Base-by-base conservation (phyloP, 2,113 vertebrate genomes). In the Antennarius striatus region DNA sequence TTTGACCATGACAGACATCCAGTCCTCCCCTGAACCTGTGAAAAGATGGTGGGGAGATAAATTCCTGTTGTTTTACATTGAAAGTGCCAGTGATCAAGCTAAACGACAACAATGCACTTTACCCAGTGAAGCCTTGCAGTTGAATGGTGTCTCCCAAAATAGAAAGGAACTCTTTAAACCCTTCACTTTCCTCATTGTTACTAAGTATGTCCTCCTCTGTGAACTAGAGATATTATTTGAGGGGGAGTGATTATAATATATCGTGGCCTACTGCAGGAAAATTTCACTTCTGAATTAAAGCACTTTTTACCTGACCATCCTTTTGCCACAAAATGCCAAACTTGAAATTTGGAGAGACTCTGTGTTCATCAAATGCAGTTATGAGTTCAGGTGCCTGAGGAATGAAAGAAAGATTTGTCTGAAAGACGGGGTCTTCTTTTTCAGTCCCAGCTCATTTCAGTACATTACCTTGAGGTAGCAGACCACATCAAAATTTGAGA, bases 1-100 rank as follows among this genome's bases (percentile, higher is more conserved):
- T 97, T 77, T 97, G 96, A 59, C 94, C 95, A 68, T 93, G 92
- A 74, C 89, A 94, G 61, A 96, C 94, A 59, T 97, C 96, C 81
- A 97, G 89, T 60, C 96, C 96, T 67, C 96, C 96, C 57, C 95
- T 92, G 79, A 96, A 97, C 5, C 96, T 97, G 64, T 82, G 63
- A 56, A 63, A 49, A 66, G 3, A 9, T 9, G 42, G 15, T 16
- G 17, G 47, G 9, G 11, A 45, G 29, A 8, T 12, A 5, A 48
- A 42, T 52, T 45, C n/a, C 53, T 43, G 40, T 71, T 62, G 62
- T 57, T 43, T 30, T 28, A 15, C 51, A 4, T n/a, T 62, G 12
- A n/a, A 17, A 42, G 39, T 56, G 30, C 75, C 22, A 28, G 61
- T 57, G 39, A 7, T 45, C 7, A 12, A 9, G 15, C 1, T 43